Evolutionary conservation across 64 coral and sea anemone genomes (phyloP), one percentile per base, ranked within the genome.

Genomic region (Dendronephthya gigantea): DNA sequence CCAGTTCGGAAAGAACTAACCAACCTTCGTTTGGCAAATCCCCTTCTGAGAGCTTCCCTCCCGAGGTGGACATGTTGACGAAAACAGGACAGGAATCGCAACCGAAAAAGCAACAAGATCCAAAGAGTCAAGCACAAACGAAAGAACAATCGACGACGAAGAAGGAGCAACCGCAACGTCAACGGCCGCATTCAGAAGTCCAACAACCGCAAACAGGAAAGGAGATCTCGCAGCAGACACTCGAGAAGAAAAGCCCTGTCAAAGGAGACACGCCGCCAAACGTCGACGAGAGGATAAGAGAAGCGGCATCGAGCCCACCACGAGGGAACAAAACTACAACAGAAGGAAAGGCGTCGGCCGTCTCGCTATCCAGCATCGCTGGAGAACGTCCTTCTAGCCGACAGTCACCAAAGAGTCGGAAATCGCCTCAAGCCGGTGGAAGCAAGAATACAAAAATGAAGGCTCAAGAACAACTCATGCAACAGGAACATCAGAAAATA

Each of bases 401-500:
- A 22, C 68, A 19, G 10, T 74, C 68, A 8, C 32, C 68, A 74
- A 30, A 27, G n/a, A 74, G 30, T 30, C 68, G n/a, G 13, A 74
- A 74, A 74, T 35, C n/a, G 1, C 68, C n/a, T 30, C 68, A 74
- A 74, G 50, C 50, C 50, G 23, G 50, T 52, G 50, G 50, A 52
- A 22, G 50, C 13, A 52, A 52, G 23, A 22, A 12, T 52, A 8
- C 50, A 22, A 52, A 52, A 52, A 52, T 52, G 8, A 52, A 52
- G 23, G 13, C 50, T 1, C 1, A 74, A 74, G n/a, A 74, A 1
- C 68, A 74, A 8, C 25, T 30, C 19, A 13, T 25, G 11, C 68
- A 74, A 74, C 68, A 74, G 68, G n/a, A 74, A 74, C 68, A 74
- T 30, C 68, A 74, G 32, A 27, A 74, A 74, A 27, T 30, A 28